These are phyloP conservation scores for Epinotia demarniana DNA, from an alignment of 2,888 invertebrate genomes.

Conservation along the genomic window DNA sequence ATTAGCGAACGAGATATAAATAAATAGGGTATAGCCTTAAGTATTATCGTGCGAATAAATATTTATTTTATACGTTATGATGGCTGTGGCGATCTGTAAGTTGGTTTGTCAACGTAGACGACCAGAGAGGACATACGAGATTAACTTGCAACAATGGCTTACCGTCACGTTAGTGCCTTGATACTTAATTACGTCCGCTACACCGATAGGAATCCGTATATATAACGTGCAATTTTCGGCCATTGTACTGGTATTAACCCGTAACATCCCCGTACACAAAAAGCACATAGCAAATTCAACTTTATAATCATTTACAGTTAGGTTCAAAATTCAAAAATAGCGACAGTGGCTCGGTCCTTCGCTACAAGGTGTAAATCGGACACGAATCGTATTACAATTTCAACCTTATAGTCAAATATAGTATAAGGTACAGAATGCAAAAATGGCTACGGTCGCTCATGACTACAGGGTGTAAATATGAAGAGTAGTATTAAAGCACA, in stretches of 20 bases:
- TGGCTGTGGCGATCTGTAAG: too few relatives aligned
- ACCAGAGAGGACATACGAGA: not conserved
- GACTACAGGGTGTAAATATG: not conserved
- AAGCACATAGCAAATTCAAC: not conserved
- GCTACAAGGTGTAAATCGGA: not conserved
- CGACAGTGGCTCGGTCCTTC: not conserved
- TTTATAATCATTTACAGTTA: not conserved
- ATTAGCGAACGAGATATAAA: too few relatives aligned
- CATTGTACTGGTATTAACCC: slow-evolving; percentile 27
- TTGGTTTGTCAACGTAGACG: too few relatives aligned
- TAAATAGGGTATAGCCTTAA: too few relatives aligned
- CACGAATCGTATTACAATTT: not conserved
- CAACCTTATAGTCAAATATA: not conserved
- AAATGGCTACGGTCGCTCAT: not conserved
- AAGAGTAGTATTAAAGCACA: slow-evolving; percentile 17
- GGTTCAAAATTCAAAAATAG: not conserved
- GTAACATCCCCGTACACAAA: not conserved
- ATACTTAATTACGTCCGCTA: not conserved
- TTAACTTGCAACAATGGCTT: not conserved
- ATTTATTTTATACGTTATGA: too few relatives aligned
- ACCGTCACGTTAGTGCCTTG: not conserved
- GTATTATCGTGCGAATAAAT: too few relatives aligned
- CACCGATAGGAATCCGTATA: slow-evolving; percentile 5
- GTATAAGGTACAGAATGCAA: not conserved
- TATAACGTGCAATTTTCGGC: slow-evolving; percentile 28